Base-by-base conservation (phyloP, 2,888 invertebrate genomes). In the Prenolepis imparis region DNA sequence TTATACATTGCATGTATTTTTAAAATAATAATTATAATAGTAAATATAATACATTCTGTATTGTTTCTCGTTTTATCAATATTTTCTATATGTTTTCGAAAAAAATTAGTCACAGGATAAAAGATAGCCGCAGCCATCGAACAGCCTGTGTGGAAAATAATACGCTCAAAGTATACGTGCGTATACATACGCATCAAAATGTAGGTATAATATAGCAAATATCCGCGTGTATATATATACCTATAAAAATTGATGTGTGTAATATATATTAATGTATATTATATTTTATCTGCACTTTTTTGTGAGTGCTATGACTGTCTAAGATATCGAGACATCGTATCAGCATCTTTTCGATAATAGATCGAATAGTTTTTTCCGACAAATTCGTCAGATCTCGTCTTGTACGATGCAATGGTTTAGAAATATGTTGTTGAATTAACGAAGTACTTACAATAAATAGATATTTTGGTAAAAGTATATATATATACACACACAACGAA, bases 161-260 rank as follows among this genome's bases (percentile, higher is more conserved):
- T 90, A 90, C 91, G 90, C 91, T 92, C 92, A 91, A 91, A 84
- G 87, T 91, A 89, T 91, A 91, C 87, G 83, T 92, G 89, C 87
- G 83, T 92, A 88, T 91, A 90, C 86, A 91, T 90, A 83, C 44
- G 36, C 61, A 64, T 73, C n/a, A 39, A 74, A 36, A 32, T 78
- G 28, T 28, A n/a, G n/a, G 77, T 72, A 74, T 82, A 83, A 63
- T 63, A 55, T 28, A 61, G 57, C 11, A 39, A 77, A 48, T 52
- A 52, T 52, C 3, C 57, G 55, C 44, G 59, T 77, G 63, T 82
- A 83, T 55, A 80, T 55, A 80, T 77, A 84, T 57, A 81, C 1
- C 28, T 57, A 21, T 75, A 73, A 83, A 61, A n/a, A 67, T n/a
- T 41, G 28, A 39, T 21, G 55, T 81, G 41, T 81, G 52, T n/a